Conservation (phyloP, 2,888 invertebrate species). For the Macrosiphum euphorbiae region DNA sequence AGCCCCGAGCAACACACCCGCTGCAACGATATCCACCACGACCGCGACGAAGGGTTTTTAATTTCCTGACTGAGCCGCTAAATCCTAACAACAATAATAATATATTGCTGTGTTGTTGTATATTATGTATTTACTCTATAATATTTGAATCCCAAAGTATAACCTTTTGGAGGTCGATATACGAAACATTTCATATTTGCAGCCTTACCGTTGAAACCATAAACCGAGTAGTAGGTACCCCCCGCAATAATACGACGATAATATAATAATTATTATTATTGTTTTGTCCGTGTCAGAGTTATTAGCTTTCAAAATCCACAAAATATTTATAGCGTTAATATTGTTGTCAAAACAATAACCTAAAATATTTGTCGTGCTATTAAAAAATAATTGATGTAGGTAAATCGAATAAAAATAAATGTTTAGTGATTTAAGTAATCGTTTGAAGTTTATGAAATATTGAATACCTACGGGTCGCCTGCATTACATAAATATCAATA, state of each 20-base stretch:
- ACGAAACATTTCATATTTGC: not conserved
- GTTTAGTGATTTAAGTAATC: not conserved
- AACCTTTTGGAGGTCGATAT: not conserved
- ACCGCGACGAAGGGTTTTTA: constrained; percentile 34
- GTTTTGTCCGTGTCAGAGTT: not conserved
- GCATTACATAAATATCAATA: not conserved
- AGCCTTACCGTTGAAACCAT: not conserved
- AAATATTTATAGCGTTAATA: not conserved
- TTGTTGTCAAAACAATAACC: not conserved
- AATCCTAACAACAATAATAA: constrained; percentile 29
- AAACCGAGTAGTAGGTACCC: not conserved
- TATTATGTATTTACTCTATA: not conserved
- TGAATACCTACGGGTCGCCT: not conserved
- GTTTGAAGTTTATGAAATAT: not conserved
- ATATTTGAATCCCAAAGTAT: not conserved
- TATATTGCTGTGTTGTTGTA: not conserved
- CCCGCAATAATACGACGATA: not conserved
- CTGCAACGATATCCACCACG: not conserved
- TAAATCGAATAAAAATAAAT: not conserved
- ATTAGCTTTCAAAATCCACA: not conserved
- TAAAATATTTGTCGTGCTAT: no score
- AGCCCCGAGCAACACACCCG: not conserved
- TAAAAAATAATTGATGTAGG: not conserved
- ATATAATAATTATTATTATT: not conserved
- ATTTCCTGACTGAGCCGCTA: constrained; percentile 45